phyloP scores from a whole-genome alignment of 1,140 invertebrate species.

The Hycleus cichorii region DNA sequence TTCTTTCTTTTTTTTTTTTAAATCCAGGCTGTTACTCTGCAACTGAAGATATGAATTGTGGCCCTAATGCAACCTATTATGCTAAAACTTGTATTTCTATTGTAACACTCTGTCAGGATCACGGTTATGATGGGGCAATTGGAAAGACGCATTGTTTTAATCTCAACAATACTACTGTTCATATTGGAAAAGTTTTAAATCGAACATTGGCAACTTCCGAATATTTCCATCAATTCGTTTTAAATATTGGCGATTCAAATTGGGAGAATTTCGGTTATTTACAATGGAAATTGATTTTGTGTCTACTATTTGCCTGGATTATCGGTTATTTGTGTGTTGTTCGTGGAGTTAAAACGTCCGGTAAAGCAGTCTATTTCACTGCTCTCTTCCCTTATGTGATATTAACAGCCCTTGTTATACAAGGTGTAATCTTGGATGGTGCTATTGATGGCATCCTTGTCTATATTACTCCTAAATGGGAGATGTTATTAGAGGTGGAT shows the following conservation, averaged over 20 bases:
- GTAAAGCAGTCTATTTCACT: constrained; percentile 76
- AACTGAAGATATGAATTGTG: constrained; percentile 31
- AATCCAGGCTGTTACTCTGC: constrained; percentile 33
- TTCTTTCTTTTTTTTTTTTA: not conserved
- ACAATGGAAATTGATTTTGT: constrained; percentile 64
- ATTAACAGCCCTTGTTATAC: constrained; percentile 56
- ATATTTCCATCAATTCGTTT: constrained; percentile 44
- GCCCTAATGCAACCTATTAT: constrained; percentile 42
- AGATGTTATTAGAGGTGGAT: constrained; percentile 47
- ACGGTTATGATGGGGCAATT: too few species aligned
- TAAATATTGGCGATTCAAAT: constrained; percentile 50
- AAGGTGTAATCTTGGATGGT: constrained; percentile 66
- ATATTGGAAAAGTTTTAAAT: constrained; percentile 38
- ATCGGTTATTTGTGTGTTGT: constrained; percentile 65
- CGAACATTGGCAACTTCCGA: constrained; percentile 42
- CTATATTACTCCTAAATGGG: constrained; percentile 71
- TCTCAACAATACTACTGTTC: constrained; percentile 32
- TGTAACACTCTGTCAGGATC: constrained; percentile 41
- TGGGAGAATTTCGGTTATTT: constrained; percentile 59
- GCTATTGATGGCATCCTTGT: constrained; percentile 62
- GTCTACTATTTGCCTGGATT: constrained; percentile 63
- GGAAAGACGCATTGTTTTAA: constrained; percentile 20
- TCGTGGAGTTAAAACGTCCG: constrained; percentile 66
- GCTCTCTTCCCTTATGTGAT: constrained; percentile 72
- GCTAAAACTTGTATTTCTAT: constrained; percentile 45